Evolutionary conservation across 2,797 vertebrate genomes (phyloP).

Genomic region (Spatula clypeata): DNA sequence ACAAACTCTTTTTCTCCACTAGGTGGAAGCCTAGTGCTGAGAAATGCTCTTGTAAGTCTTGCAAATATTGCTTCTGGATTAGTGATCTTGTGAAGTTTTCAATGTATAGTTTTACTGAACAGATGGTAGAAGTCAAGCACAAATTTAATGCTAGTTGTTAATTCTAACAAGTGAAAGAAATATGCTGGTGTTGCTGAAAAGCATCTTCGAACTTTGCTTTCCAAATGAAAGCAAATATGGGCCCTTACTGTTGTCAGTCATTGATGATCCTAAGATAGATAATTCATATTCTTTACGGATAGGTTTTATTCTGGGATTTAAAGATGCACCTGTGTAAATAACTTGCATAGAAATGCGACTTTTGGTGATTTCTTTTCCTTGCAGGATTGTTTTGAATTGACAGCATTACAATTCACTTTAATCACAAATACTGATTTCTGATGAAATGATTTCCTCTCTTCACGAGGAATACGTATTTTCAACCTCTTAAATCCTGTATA

Average conservation of each 20-base stretch:
- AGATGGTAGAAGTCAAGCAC: background rate
- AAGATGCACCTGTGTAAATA: background rate
- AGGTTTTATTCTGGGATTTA: background rate
- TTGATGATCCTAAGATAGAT: background rate
- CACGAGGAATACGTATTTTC: background rate
- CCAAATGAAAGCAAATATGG: background rate
- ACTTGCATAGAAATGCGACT: background rate
- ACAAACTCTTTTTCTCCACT: conserved; percentile 1
- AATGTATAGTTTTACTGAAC: background rate
- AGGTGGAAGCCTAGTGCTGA: conserved; percentile 29
- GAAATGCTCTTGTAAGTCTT: background rate
- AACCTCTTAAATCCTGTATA: background rate
- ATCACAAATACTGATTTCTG: background rate
- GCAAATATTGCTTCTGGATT: background rate
- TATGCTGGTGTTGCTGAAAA: background rate
- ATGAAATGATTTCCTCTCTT: background rate
- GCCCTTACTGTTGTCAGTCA: background rate
- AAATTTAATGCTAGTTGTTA: background rate
- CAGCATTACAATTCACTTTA: background rate
- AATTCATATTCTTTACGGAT: background rate
- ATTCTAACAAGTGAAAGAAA: background rate
- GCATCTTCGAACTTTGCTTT: background rate
- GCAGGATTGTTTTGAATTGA: background rate
- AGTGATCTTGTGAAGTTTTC: background rate
- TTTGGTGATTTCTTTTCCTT: background rate